Percentiles rank a stretch among this genome's conserved stretches.
phyloP scores from a whole-genome alignment of 2,113 vertebrate species.

The Neoarius graeffei region DNA sequence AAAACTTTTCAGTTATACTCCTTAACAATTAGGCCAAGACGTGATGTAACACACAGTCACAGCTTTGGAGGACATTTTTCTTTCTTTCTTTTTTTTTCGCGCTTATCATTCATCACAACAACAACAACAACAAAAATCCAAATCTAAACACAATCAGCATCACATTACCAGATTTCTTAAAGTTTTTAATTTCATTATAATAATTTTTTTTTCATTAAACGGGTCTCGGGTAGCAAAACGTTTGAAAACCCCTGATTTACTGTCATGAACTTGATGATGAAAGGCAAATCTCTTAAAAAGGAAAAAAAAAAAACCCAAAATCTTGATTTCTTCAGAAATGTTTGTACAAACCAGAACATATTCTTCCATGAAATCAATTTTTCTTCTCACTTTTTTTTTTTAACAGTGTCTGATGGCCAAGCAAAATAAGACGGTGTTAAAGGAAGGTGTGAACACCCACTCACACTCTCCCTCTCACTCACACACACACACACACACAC shows the following conservation, averaged over 20 bases:
- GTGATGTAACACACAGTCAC: too few relatives aligned
- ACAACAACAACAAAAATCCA: too few relatives aligned
- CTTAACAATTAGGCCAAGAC: neutral
- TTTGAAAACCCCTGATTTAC: neutral
- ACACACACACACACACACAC: neutral
- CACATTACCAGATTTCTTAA: neutral
- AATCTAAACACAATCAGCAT: neutral
- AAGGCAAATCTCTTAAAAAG: neutral
- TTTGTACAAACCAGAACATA: slow-evolving; percentile 1
- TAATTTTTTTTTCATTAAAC: neutral
- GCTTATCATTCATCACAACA: neutral
- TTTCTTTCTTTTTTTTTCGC: neutral
- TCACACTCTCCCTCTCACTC: neutral
- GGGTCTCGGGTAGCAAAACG: neutral
- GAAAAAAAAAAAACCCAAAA: neutral
- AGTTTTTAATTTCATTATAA: neutral
- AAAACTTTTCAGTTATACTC: neutral
- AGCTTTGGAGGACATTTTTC: neutral
- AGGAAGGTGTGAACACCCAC: slow-evolving; percentile 3
- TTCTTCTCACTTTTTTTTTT: neutral
- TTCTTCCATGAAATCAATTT: neutral
- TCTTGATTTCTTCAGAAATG: neutral
- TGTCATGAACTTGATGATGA: neutral
- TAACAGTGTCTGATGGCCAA: neutral
- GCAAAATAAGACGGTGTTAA: slow-evolving; percentile 23